phyloP scores from a whole-genome alignment of 2,797 vertebrate species.

The Darevskia nairensis region DNA sequence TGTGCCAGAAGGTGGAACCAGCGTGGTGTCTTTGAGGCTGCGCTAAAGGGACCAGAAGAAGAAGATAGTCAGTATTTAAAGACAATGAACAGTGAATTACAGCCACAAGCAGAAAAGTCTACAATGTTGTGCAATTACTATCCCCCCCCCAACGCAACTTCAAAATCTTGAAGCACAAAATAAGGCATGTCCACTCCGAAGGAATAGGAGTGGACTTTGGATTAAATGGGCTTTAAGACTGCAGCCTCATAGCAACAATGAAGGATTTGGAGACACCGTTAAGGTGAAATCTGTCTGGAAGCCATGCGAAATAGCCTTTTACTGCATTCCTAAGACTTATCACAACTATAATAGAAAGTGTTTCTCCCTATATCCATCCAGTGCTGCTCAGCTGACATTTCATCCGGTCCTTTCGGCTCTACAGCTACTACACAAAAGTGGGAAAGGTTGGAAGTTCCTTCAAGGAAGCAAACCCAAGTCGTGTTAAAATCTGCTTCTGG shows the following conservation, averaged over 20 bases:
- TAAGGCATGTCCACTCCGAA: background rate
- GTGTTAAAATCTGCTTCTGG: background rate
- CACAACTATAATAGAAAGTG: background rate
- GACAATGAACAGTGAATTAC: background rate
- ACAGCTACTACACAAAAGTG: background rate
- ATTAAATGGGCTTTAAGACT: background rate
- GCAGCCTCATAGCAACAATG: background rate
- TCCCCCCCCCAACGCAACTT: background rate
- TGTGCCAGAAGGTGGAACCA: constrained; percentile 89
- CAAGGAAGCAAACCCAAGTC: background rate
- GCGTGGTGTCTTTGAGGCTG: constrained; percentile 76
- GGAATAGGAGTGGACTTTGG: background rate
- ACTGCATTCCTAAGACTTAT: background rate
- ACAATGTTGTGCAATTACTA: background rate
- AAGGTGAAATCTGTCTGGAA: no score
- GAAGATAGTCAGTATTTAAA: background rate
- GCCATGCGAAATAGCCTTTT: background rate
- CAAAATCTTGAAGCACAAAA: background rate
- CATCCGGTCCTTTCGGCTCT: background rate
- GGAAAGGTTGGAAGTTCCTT: background rate
- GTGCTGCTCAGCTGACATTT: background rate
- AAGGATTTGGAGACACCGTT: background rate
- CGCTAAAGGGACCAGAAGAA: constrained; percentile 75
- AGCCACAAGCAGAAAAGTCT: no score
- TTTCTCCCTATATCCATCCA: background rate